These are phyloP conservation scores for Parnassius smintheus DNA, from an alignment of 2,888 invertebrate genomes.

Conservation along the genomic window DNA sequence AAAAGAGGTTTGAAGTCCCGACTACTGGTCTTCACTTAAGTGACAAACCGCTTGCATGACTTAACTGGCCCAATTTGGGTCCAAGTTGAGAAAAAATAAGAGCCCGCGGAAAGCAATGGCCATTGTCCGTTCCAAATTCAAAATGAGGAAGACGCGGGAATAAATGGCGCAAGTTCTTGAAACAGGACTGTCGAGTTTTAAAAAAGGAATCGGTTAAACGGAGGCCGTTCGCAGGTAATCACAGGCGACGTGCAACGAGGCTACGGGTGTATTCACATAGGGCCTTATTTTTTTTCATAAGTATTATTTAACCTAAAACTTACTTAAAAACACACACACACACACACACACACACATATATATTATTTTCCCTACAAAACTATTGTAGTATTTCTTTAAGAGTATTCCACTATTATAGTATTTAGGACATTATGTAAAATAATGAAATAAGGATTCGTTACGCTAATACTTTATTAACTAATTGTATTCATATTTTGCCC, in stretches of 20 bases:
- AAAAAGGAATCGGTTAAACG: constrained; percentile 77
- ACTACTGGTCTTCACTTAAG: constrained; percentile 71
- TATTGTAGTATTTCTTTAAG: no score
- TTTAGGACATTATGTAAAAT: no score
- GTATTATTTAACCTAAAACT: no score
- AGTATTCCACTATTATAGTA: no score
- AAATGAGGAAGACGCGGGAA: constrained; percentile 76
- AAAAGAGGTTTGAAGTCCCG: constrained; percentile 46
- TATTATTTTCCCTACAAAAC: no score
- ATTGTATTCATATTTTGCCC: no score
- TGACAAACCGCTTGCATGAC: constrained; percentile 64
- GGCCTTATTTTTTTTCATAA: no score
- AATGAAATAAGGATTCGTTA: no score
- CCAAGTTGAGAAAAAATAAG: constrained; percentile 42
- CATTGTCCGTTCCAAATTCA: constrained; percentile 75
- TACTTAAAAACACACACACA: no score
- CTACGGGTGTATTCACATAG: constrained; percentile 42
- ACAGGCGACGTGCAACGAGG: constrained; percentile 64
- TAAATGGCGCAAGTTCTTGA: constrained; percentile 70
- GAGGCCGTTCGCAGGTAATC: constrained; percentile 78
- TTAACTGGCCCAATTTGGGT: constrained; percentile 63
- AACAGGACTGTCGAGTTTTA: constrained; percentile 76
- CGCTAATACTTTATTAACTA: no score
- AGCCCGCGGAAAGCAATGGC: constrained; percentile 54
- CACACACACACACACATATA: no score